Conservation (phyloP, 2,888 invertebrate genomes). For the Thumatha senex region DNA sequence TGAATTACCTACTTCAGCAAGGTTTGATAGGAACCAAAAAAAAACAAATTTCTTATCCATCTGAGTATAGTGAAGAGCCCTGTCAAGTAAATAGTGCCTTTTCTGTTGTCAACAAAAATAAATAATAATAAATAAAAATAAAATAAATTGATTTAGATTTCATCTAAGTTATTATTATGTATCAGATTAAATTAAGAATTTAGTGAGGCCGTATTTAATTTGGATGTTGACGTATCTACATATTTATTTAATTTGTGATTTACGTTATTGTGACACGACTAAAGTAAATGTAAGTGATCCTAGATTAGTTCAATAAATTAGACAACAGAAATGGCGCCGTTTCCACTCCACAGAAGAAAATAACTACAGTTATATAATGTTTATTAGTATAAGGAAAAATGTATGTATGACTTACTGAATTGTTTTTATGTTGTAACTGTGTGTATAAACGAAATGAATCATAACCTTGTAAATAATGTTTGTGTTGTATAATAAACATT, state of each 20-base stretch:
- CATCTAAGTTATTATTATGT: too few relatives aligned
- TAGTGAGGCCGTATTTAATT: too few relatives aligned
- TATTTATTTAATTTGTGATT: not conserved
- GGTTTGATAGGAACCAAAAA: too few relatives aligned
- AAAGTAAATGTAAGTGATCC: not conserved
- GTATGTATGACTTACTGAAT: conserved; percentile 42
- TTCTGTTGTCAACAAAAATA: too few relatives aligned
- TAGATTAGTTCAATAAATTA: too few relatives aligned
- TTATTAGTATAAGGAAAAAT: conserved; percentile 7
- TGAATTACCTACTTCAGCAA: too few relatives aligned
- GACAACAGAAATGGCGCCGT: too few relatives aligned
- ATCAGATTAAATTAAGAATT: too few relatives aligned
- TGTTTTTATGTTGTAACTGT: conserved; percentile 41
- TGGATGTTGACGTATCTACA: too few relatives aligned
- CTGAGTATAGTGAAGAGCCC: too few relatives aligned
- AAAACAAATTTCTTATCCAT: too few relatives aligned
- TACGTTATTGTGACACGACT: not conserved
- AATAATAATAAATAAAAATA: not conserved
- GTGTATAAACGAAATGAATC: conserved; percentile 47
- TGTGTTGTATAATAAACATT: conserved; percentile 69
- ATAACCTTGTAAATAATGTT: conserved; percentile 71
- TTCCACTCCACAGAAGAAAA: not conserved
- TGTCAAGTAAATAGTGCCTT: too few relatives aligned
- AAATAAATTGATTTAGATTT: not conserved
- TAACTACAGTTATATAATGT: not conserved